phyloP scores from a whole-genome alignment of 2,888 invertebrate genomes.

The Gisinianus flammeolus region DNA sequence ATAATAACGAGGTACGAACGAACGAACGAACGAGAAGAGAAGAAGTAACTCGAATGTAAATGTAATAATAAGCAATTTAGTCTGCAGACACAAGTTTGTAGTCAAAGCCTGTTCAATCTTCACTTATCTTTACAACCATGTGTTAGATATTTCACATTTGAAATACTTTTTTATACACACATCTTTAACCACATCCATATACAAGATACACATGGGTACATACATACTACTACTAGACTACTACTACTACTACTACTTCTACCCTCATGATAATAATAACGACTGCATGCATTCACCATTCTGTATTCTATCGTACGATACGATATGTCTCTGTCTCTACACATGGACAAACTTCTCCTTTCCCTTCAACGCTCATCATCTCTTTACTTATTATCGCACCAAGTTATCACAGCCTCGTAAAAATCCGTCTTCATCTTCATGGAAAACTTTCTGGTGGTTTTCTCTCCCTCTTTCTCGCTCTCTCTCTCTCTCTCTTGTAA shows the following conservation, averaged over 20 bases:
- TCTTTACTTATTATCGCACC: background rate
- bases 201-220: too few species aligned
- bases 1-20: too few species aligned
- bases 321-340: background rate
- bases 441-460: background rate
- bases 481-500: too few species aligned
- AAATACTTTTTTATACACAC: background rate
- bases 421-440: background rate
- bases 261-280: background rate
- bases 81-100: background rate
- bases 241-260: background rate
- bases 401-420: background rate
- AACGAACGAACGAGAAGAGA: too few species aligned
- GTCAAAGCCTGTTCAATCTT: constrained; percentile 9
- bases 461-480: too few species aligned
- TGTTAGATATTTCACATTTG: background rate
- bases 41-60: background rate
- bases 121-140: constrained; percentile 25
- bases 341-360: background rate
- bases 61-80: background rate
- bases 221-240: too few species aligned
- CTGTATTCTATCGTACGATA: background rate
- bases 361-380: background rate
- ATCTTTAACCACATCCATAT: too few species aligned
- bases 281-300: background rate